Evolutionary conservation across 1,140 invertebrate genomes (phyloP).

Genomic region (Drosophila willistoni): DNA sequence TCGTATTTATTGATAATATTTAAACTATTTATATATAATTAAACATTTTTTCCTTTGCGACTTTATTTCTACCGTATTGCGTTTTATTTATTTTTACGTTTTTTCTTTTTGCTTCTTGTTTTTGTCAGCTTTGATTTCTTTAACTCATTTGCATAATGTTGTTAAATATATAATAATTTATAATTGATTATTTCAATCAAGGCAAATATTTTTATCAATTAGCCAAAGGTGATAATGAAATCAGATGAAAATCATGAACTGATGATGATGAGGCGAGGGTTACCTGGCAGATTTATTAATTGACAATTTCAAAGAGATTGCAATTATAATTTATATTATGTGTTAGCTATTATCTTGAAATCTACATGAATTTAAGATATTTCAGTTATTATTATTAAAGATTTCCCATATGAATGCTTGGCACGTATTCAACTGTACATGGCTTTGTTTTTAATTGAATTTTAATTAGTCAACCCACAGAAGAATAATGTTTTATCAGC

Average conservation of each 20-base stretch:
- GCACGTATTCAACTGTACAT: background rate
- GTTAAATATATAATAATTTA: constrained; percentile 33
- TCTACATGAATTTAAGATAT: constrained; percentile 22
- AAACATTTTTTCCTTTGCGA: background rate
- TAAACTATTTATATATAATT: background rate
- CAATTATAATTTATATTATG: background rate
- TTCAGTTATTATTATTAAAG: constrained; percentile 53
- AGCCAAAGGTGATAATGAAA: constrained; percentile 52
- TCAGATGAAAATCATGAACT: constrained; percentile 5
- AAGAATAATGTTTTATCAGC: background rate
- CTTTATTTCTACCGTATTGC: constrained; percentile 1
- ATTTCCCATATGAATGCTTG: background rate
- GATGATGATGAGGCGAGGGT: background rate
- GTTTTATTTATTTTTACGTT: constrained; percentile 24
- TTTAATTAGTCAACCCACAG: constrained; percentile 48
- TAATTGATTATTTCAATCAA: constrained; percentile 47
- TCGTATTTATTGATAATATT: background rate
- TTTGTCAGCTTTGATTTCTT: constrained; percentile 40
- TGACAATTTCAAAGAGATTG: constrained; percentile 20
- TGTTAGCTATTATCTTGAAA: background rate
- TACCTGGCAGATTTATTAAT: background rate
- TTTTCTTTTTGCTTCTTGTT: constrained; percentile 18
- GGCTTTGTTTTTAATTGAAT: constrained; percentile 53
- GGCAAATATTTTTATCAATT: constrained; percentile 37
- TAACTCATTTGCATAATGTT: constrained; percentile 20